Evolutionary conservation across 2,888 invertebrate genomes (phyloP), one percentile per base, ranked within the genome.

Genomic region (Nomada lathburiana): DNA sequence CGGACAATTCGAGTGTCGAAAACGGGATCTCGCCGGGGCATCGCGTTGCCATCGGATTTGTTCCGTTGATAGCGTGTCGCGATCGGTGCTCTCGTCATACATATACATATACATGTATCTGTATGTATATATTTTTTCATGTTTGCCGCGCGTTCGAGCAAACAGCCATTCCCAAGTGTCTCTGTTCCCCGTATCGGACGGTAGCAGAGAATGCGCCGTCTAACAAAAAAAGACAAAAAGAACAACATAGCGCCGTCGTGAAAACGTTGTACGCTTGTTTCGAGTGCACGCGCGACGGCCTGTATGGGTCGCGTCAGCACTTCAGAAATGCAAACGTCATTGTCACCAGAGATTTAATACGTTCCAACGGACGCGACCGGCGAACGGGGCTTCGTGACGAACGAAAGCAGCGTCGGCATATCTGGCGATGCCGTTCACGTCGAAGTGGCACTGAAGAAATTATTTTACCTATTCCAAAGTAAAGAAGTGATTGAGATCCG

Each of bases 251-350:
- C 36, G n/a, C 69, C 81, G 73, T 53, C 68, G 80, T 72, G 73
- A 64, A 74, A 75, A 67, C 80, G 74, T 63, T 79, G 60, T 29
- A 74, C 80, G 70, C 60, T 55, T 36, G 80, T 71, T 78, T 80
- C 80, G 70, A 74, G 81, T 74, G 63, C 42, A 59, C 62, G 55
- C 42, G 71, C 79, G 59, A 65, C 67, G 62, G 67, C 68, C 59
- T 77, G 69, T 68, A 72, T 69, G 74, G 65, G 52, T 79, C 67
- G 69, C 81, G 82, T 81, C 79, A 69, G 70, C 82, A 81, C 82
- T 78, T 82, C 67, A 63, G 78, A 78, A 83, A 83, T 83, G 83
- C 83, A 75, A 83, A 75, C 83, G 83, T 73, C 81, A 80, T 81
- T 80, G 82, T 81, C 82, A 76, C 76, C 76, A 67, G 76, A 81